These are phyloP conservation scores for Talpa occidentalis DNA, from an alignment of 2,113 vertebrate species.

Conservation along the genomic window DNA sequence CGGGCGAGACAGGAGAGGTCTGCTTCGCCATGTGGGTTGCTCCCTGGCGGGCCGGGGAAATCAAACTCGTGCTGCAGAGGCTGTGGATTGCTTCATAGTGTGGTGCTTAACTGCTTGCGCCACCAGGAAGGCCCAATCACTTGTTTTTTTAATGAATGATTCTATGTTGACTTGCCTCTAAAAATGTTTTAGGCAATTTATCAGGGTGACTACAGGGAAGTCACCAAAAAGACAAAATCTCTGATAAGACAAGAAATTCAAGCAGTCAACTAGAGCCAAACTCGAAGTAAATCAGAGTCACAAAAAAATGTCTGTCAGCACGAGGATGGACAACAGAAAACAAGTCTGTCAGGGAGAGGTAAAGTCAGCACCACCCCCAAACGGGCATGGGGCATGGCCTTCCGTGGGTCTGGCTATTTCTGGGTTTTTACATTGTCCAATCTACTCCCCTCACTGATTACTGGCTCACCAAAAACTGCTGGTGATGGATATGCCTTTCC, in stretches of 20 bases:
- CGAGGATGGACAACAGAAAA: neutral
- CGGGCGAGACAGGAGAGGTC: no score
- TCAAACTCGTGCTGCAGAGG: no score
- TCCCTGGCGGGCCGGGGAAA: no score
- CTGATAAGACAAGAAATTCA: neutral
- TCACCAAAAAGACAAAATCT: neutral
- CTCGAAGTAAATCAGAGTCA: neutral
- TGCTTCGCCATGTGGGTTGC: no score
- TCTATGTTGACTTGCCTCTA: neutral
- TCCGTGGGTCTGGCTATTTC: rapidly evolving
- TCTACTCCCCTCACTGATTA: neutral
- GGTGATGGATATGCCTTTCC: neutral
- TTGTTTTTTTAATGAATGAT: neutral
- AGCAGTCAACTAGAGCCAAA: neutral
- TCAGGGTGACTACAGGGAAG: neutral
- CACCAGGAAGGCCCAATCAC: neutral
- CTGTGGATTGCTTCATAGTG: no score
- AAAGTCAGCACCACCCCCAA: neutral
- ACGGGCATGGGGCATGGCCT: neutral
- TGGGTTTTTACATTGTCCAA: neutral
- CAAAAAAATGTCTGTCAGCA: neutral
- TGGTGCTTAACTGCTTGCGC: no score
- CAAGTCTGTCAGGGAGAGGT: neutral
- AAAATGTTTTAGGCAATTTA: neutral
- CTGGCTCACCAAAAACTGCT: neutral